phyloP scores from a whole-genome alignment of 2,113 vertebrate species.

The Chinchilla lanigera region DNA sequence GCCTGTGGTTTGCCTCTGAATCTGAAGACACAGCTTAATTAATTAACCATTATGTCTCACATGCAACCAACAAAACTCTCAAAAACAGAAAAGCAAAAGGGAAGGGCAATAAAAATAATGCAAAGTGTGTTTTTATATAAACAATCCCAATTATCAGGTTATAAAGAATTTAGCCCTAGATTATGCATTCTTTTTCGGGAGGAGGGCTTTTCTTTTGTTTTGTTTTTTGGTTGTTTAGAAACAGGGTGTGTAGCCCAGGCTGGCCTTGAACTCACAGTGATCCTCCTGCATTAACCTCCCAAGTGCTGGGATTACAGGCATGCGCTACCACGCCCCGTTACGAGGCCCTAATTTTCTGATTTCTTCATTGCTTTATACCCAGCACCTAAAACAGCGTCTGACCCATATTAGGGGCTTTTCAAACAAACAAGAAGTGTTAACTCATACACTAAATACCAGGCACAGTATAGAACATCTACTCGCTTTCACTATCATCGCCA shows the following conservation, averaged over 20 bases:
- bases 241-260: too few species aligned
- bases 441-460: background rate
- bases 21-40: constrained; percentile 6
- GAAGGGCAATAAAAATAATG: background rate
- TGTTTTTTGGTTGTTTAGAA: too few species aligned
- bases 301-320: too few species aligned
- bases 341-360: background rate
- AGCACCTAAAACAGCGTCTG: background rate
- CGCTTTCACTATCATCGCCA: background rate
- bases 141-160: background rate
- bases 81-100: background rate
- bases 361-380: background rate
- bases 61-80: constrained; percentile 1
- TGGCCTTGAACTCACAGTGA: too few species aligned
- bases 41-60: constrained; percentile 31
- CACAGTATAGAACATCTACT: background rate
- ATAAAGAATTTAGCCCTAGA: background rate
- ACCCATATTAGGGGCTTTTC: background rate
- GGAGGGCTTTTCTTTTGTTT: too few species aligned
- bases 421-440: background rate
- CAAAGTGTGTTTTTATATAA: background rate
- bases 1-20: constrained; percentile 34
- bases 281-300: too few species aligned
- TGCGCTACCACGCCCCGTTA: background rate
- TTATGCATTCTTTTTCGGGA: background rate